A percentile compares a stretch with the other conserved stretches of the same genome.
Evolutionary conservation across 1,140 invertebrate genomes (phyloP).

Genomic region (Ylistrum balloti): DNA sequence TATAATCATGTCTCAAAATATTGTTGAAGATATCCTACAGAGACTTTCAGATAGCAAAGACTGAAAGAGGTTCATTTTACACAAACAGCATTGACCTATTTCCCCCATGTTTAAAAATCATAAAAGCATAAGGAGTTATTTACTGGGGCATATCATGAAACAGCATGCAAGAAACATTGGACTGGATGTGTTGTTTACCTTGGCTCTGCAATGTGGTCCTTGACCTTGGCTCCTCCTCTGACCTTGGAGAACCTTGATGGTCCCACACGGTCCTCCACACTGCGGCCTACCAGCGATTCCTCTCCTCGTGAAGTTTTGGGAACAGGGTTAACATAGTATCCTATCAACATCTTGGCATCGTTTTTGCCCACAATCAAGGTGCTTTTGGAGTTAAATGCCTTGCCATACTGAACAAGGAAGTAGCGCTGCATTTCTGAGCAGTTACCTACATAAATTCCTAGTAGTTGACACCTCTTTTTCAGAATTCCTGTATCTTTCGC

Average conservation of each 20-base stretch:
- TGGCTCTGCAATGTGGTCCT: neutral
- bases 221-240: conserved; percentile 30
- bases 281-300: conserved; percentile 28
- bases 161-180: too few relatives aligned
- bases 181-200: neutral
- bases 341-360: conserved; percentile 77
- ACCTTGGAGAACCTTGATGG: conserved; percentile 25
- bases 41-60: neutral
- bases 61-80: neutral
- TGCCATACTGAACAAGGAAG: conserved; percentile 81
- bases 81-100: neutral
- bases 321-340: conserved; percentile 80
- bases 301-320: conserved; percentile 64
- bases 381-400: conserved; percentile 80
- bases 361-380: conserved; percentile 80
- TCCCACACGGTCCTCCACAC: neutral
- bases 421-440: conserved; percentile 82
- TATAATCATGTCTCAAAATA: too few relatives aligned
- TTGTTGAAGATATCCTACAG: too few relatives aligned
- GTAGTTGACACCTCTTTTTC: conserved; percentile 81
- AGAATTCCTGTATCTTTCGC: conserved; percentile 82
- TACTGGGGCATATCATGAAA: too few relatives aligned
- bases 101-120: too few relatives aligned
- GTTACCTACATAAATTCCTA: conserved; percentile 78
- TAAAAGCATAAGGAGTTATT: too few relatives aligned